These are phyloP conservation scores for Argyrosomus japonicus DNA, from an alignment of 2,113 vertebrate genomes.

Conservation along the genomic window DNA sequence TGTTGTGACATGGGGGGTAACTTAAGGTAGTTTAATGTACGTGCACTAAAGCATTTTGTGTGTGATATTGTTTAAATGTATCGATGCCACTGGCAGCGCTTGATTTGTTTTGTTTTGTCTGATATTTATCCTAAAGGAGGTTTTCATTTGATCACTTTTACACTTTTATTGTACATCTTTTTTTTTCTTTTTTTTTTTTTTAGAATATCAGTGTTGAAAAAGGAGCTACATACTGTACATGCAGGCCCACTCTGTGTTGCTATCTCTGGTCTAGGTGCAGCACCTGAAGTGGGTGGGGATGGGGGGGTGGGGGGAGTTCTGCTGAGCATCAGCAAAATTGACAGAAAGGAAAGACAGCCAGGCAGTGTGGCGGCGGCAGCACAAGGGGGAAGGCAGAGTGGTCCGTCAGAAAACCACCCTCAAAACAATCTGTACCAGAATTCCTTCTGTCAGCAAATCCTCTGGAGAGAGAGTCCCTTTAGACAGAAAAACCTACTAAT, in stretches of 20 bases:
- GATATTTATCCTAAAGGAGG: constrained; percentile 41
- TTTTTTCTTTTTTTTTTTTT: neutral
- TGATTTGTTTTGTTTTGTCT: constrained; percentile 43
- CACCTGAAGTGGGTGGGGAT: constrained; percentile 43
- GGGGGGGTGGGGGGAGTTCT: constrained; percentile 1
- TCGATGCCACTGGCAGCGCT: constrained; percentile 31
- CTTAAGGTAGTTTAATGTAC: constrained; percentile 52
- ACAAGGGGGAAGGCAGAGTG: constrained; percentile 87
- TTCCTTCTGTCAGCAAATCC: constrained; percentile 80
- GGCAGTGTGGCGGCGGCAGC: constrained; percentile 86
- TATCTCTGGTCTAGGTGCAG: constrained; percentile 45
- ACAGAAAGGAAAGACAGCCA: constrained; percentile 86
- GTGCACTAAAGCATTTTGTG: constrained; percentile 81
- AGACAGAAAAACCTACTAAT: constrained; percentile 70
- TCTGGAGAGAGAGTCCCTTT: constrained; percentile 69
- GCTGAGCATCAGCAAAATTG: constrained; percentile 77
- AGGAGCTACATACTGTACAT: constrained; percentile 1
- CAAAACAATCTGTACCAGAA: constrained; percentile 76
- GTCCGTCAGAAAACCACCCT: constrained; percentile 75
- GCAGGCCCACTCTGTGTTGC: constrained; percentile 18
- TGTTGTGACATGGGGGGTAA: constrained; percentile 66
- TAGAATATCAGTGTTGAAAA: neutral
- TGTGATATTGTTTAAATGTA: constrained; percentile 77
- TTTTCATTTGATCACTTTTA: constrained; percentile 26
- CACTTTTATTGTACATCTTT: constrained; percentile 2